Percentiles rank a stretch among this genome's conserved stretches.
Conservation (phyloP, 2,797 vertebrate species). For the Sebastes paucispinis region DNA sequence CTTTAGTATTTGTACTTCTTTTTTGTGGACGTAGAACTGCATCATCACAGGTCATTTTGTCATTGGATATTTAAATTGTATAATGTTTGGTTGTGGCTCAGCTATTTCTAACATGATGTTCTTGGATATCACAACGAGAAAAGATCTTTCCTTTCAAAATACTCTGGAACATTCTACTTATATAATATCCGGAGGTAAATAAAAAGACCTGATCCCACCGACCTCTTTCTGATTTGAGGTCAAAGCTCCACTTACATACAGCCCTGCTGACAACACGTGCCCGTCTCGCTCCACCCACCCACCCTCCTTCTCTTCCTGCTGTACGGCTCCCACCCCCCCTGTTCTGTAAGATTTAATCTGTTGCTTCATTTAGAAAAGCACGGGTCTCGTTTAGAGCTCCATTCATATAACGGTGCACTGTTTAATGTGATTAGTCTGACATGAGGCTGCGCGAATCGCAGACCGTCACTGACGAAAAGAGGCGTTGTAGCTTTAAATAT, state of each 20-base stretch:
- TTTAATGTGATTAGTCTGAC: slow-evolving; percentile 56
- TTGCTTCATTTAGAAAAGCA: slow-evolving; percentile 49
- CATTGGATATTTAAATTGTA: background rate
- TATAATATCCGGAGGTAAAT: background rate
- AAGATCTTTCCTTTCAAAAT: background rate
- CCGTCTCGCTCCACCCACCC: background rate
- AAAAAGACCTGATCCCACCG: slow-evolving; percentile 1
- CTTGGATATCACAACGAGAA: background rate
- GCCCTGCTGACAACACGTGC: background rate
- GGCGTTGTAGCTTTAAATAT: slow-evolving; percentile 13
- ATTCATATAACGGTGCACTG: slow-evolving; percentile 47
- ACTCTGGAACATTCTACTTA: background rate
- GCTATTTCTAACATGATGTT: background rate
- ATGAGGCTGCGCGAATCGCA: slow-evolving; percentile 19
- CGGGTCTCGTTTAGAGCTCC: slow-evolving; percentile 20
- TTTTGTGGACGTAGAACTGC: background rate
- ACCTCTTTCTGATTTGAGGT: slow-evolving; percentile 44
- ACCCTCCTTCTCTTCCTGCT: background rate
- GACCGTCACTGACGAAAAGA: slow-evolving; percentile 5
- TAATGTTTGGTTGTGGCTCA: background rate
- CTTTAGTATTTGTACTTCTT: background rate
- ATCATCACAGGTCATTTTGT: background rate
- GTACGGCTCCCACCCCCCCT: background rate
- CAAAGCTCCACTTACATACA: slow-evolving; percentile 27
- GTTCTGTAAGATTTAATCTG: slow-evolving; percentile 35